Conservation (phyloP, 2,888 invertebrate genomes). For the Fragum fragum region DNA sequence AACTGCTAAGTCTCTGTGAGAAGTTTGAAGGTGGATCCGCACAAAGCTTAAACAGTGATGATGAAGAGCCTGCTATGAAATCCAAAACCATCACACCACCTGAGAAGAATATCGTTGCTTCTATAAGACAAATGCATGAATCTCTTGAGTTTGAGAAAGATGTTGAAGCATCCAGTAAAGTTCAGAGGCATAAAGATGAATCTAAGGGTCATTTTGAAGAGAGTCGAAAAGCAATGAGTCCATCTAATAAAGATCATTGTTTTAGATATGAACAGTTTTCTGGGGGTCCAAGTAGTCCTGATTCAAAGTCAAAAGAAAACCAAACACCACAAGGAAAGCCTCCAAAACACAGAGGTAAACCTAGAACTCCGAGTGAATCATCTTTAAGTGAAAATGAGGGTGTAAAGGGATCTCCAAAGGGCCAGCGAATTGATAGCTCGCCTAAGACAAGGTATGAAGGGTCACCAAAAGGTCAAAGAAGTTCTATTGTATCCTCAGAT, state of each 20-base stretch:
- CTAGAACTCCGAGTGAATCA: slow-evolving; percentile 80
- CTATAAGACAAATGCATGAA: slow-evolving; percentile 61
- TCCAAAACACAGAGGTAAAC: slow-evolving; percentile 73
- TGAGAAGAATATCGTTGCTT: slow-evolving; percentile 67
- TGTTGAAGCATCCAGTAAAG: slow-evolving; percentile 29
- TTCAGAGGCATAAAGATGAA: slow-evolving; percentile 43
- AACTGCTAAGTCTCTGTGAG: slow-evolving; percentile 79
- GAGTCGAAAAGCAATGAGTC: slow-evolving; percentile 33
- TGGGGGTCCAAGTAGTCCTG: slow-evolving; percentile 27
- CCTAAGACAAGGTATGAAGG: slow-evolving; percentile 66
- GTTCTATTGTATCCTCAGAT: slow-evolving; percentile 49
- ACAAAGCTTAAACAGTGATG: slow-evolving; percentile 64
- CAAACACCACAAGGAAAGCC: slow-evolving; percentile 70
- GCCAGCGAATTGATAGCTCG: slow-evolving; percentile 51
- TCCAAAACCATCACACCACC: slow-evolving; percentile 59
- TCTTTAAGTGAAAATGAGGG: slow-evolving; percentile 76
- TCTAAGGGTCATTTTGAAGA: slow-evolving; percentile 38
- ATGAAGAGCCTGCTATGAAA: slow-evolving; percentile 41
- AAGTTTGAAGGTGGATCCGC: slow-evolving; percentile 77
- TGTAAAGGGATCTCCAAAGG: slow-evolving; percentile 50
- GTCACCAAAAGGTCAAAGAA: slow-evolving; percentile 67
- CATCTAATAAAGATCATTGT: slow-evolving; percentile 24
- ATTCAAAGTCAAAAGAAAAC: slow-evolving; percentile 37
- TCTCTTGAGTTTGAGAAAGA: slow-evolving; percentile 53
- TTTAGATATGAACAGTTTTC: slow-evolving; percentile 27